phyloP scores from a whole-genome alignment of 1,140 invertebrate genomes.

The Cephus cinctus region DNA sequence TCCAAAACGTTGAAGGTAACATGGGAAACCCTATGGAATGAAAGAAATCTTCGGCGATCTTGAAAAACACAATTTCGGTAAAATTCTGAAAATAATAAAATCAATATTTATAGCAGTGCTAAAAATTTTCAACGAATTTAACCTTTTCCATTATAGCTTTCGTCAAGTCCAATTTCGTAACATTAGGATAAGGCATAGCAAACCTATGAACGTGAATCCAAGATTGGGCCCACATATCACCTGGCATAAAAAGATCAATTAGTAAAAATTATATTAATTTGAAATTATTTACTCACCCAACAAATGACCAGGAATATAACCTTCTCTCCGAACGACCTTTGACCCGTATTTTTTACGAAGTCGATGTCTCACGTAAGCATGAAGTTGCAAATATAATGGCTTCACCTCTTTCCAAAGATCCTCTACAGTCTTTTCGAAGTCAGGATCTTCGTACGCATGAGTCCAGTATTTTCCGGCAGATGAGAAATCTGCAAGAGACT shows the following conservation, averaged over 20 bases:
- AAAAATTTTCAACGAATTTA: conserved; percentile 5
- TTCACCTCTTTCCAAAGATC: conserved; percentile 70
- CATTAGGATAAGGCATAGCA: conserved; percentile 72
- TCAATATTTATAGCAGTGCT: conserved; percentile 4
- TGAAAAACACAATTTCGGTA: conserved; percentile 22
- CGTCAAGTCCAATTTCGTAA: conserved; percentile 69
- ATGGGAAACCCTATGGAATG: conserved; percentile 31
- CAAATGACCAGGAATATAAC: conserved; percentile 84
- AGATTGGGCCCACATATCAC: conserved; percentile 89
- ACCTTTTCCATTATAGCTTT: conserved; percentile 66
- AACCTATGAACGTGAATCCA: conserved; percentile 76
- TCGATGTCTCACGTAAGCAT: conserved; percentile 77
- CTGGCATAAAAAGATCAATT: conserved; percentile 30
- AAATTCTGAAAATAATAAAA: background rate
- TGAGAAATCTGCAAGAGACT: conserved; percentile 5
- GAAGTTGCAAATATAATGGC: conserved; percentile 80
- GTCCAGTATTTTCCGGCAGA: conserved; percentile 16
- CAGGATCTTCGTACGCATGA: conserved; percentile 7
- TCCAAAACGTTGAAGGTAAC: conserved; percentile 57
- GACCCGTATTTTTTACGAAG: conserved; percentile 72
- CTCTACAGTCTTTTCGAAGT: conserved; percentile 27
- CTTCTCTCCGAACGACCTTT: conserved; percentile 62
- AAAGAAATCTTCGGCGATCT: conserved; percentile 43
- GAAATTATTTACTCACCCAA: conserved; percentile 34
- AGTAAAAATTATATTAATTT: background rate